phyloP scores from a whole-genome alignment of 2,888 invertebrate species.

The Lasioglossum calceatum region DNA sequence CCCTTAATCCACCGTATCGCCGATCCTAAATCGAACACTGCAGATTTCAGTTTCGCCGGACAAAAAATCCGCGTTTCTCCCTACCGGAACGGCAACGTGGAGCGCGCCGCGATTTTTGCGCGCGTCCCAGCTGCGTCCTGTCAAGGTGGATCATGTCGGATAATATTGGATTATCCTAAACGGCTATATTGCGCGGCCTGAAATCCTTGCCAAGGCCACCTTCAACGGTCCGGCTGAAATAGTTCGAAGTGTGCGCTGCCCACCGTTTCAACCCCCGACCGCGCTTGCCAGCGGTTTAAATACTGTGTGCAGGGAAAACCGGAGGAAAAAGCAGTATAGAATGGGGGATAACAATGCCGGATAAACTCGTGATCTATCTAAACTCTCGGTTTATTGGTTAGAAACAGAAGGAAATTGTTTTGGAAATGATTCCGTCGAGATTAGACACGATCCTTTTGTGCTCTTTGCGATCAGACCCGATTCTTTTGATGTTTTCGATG shows the following conservation, averaged over 20 bases:
- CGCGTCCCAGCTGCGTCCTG: constrained; percentile 31
- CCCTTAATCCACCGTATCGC: constrained; percentile 34
- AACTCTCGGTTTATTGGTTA: not conserved
- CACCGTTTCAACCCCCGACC: not conserved
- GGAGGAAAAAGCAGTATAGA: not conserved
- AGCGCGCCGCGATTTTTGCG: constrained; percentile 44
- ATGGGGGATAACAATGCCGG: not conserved
- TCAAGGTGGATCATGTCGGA: constrained; percentile 47
- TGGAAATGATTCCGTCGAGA: not conserved
- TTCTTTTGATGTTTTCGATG: no score
- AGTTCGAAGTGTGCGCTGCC: not conserved
- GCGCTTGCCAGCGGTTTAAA: constrained; percentile 1
- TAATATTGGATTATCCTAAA: constrained; percentile 59
- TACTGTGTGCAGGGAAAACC: not conserved
- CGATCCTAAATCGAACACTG: constrained; percentile 37
- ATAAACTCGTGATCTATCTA: not conserved
- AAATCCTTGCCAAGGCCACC: constrained; percentile 27
- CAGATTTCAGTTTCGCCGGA: constrained; percentile 39
- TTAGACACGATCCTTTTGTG: not conserved
- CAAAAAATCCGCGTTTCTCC: constrained; percentile 30
- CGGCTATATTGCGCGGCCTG: constrained; percentile 26
- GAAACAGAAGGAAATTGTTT: not conserved
- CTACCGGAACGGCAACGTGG: not conserved
- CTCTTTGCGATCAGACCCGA: no score
- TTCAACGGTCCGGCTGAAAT: constrained; percentile 14